Conservation (phyloP, 1,140 invertebrate genomes). For the Battus philenor region DNA sequence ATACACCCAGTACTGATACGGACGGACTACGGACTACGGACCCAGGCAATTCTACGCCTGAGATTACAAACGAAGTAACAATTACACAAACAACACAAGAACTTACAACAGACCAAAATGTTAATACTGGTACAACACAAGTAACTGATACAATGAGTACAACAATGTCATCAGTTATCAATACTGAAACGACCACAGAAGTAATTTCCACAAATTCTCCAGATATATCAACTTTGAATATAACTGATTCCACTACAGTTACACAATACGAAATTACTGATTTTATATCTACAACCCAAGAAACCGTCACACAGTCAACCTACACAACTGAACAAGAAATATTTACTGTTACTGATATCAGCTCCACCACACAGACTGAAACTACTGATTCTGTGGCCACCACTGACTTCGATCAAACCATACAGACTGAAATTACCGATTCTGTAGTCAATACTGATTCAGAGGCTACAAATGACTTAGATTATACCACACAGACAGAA, state of each 20-base stretch:
- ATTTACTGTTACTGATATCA: neutral
- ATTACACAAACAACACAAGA: neutral
- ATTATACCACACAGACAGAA: no score
- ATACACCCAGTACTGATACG: no score
- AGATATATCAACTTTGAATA: no score
- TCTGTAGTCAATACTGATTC: neutral
- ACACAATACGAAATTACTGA: neutral
- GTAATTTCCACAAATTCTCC: neutral
- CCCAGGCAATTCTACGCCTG: no score
- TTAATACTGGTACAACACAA: neutral
- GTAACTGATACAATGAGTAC: neutral
- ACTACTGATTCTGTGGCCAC: no score
- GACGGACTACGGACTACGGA: no score
- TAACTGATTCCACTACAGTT: neutral
- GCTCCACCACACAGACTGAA: neutral
- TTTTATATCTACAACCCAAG: neutral
- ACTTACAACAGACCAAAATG: neutral
- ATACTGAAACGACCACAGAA: conserved; percentile 2
- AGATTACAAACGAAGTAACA: no score
- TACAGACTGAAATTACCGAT: neutral
- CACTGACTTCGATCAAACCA: neutral
- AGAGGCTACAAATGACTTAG: neutral
- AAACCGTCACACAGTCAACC: neutral
- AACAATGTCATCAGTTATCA: no score
- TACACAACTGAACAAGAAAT: neutral